These are phyloP conservation scores for Mirza zaza DNA, from an alignment of 2,113 vertebrate species.

Conservation along the genomic window DNA sequence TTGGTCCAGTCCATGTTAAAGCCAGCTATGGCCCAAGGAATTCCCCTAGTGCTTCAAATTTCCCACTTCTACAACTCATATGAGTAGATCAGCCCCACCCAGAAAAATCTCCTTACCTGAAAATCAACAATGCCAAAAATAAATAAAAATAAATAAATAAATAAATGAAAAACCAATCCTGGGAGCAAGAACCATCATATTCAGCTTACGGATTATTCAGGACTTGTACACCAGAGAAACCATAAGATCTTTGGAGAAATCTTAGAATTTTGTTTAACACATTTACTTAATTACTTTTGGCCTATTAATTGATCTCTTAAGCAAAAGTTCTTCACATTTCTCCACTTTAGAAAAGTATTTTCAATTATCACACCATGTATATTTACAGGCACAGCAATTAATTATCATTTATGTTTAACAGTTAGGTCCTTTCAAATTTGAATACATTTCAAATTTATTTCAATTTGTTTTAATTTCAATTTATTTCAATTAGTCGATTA, in stretches of 20 bases:
- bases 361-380: conserved; percentile 24
- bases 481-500: not conserved
- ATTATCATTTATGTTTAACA: conserved; percentile 13
- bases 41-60: not conserved
- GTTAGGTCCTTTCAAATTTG: conserved; percentile 20
- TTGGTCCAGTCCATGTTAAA: no score
- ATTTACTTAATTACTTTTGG: conserved; percentile 53
- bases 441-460: not conserved
- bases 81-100: not conserved
- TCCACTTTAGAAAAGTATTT: conserved; percentile 40
- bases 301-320: conserved; percentile 26
- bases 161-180: not conserved
- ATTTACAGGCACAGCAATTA: conserved; percentile 45
- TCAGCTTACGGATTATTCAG: not conserved
- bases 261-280: not conserved
- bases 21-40: not conserved
- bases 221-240: not conserved
- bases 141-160: not conserved
- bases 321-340: conserved; percentile 12
- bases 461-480: no score
- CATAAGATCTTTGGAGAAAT: not conserved
- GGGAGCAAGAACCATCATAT: not conserved
- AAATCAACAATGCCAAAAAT: not conserved
- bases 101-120: not conserved
- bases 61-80: not conserved